Evolutionary conservation across 1,140 invertebrate genomes (phyloP).

Genomic region (Zaprionus inermis): DNA sequence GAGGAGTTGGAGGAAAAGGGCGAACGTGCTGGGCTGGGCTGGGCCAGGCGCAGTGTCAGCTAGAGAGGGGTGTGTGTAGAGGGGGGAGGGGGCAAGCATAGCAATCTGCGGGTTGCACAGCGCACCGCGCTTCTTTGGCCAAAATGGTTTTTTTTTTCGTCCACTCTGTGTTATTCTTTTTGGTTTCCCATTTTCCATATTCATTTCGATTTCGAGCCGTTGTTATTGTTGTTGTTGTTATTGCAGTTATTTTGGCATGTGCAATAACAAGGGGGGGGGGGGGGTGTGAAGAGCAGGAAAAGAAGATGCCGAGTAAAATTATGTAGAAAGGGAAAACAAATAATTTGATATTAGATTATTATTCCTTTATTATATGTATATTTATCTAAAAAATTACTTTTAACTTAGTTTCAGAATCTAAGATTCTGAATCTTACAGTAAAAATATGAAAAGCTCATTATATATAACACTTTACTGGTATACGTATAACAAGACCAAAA

Average conservation of each 20-base stretch:
- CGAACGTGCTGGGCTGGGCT: slow-evolving; percentile 5
- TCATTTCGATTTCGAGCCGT: slow-evolving; percentile 39
- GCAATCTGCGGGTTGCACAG: slow-evolving; percentile 70
- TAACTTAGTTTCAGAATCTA: too few relatives aligned
- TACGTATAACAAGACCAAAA: too few relatives aligned
- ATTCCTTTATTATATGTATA: too few relatives aligned
- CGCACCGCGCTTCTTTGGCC: slow-evolving; percentile 64
- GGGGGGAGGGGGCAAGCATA: slow-evolving; percentile 5
- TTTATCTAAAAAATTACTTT: too few relatives aligned
- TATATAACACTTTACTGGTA: too few relatives aligned
- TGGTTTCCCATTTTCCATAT: slow-evolving; percentile 42
- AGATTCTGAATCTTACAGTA: too few relatives aligned
- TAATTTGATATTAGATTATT: too few relatives aligned
- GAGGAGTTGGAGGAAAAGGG: background rate
- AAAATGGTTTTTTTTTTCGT: slow-evolving; percentile 60
- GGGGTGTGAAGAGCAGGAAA: background rate
- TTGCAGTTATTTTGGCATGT: slow-evolving; percentile 37
- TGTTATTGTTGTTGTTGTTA: slow-evolving; percentile 20
- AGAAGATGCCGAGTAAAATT: background rate
- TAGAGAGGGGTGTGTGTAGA: background rate
- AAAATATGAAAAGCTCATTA: too few relatives aligned
- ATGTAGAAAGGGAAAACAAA: background rate
- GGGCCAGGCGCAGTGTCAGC: background rate
- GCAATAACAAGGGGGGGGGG: background rate
- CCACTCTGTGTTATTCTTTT: slow-evolving; percentile 17